Base-by-base conservation (phyloP, 2,113 vertebrate genomes). In the Xenopus borealis region DNA sequence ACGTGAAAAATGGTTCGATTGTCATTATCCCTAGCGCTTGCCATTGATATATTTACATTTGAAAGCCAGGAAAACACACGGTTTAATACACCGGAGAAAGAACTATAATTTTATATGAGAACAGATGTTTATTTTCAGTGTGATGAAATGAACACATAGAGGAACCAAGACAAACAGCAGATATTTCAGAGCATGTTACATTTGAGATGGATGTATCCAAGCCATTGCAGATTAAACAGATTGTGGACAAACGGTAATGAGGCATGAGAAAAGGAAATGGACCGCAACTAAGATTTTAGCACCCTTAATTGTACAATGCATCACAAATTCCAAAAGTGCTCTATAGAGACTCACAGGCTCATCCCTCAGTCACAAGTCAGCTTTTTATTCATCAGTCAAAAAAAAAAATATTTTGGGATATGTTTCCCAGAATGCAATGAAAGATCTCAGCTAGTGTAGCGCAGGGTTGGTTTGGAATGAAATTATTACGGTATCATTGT, bases 201-300 rank as follows among this genome's bases (percentile, higher is more conserved):
- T 59, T 82, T 82, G 72, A 78, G 80, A 82, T 61, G 63, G 66
- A 79, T 90, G 86, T 88, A 86, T 84, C 83, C 87, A 89, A 84
- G 83, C 86, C 89, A 79, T 89, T 82, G 72, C 78, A 81, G 23
- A 85, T 78, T 66, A 85, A 88, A 89, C 89, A 92, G 90, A 89
- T 89, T 91, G 88, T 82, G 78, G 80, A 80, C 78, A 83, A 82
- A 77, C 2, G 45, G 85, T 88, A 93, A 92, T 92, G 90, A 89
- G 85, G 87, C 88, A 80, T 81, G 82, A 83, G 87, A 83, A 86
- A 85, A 80, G 74, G 84, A 92, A 91, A 92, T 91, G 87, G 88
- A 85, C 84, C 85, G 83, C 81, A 78, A 80, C 83, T 83, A 0
- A 17, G 82, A 85, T 88, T 87, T 87, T 83, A 88, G 87, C 82